Conservation (phyloP, 2,888 invertebrate species). For the Isotomurus palustris region DNA sequence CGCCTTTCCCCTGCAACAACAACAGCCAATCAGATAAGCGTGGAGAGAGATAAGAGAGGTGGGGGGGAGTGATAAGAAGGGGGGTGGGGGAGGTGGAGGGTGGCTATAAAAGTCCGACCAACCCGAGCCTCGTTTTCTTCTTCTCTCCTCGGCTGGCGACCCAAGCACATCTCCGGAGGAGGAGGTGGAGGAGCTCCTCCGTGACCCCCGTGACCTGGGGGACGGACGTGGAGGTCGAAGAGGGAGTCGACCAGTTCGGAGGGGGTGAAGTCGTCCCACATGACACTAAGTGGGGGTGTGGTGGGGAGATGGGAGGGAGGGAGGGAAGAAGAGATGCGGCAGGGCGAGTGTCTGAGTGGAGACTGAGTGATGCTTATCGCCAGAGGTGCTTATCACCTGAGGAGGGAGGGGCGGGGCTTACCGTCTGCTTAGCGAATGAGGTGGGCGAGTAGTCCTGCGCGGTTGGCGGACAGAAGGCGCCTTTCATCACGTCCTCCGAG, state of each 20-base stretch:
- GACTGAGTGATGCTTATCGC: not conserved
- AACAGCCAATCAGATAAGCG: no score
- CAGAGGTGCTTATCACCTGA: no score
- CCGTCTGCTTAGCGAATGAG: no score
- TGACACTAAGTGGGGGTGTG: conserved; percentile 12
- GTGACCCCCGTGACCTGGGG: conserved; percentile 36
- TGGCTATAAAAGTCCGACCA: conserved; percentile 33
- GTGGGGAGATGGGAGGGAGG: not conserved
- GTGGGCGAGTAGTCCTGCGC: no score
- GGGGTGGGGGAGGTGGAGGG: no score
- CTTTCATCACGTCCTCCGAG: conserved; percentile 34
- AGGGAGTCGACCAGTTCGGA: conserved; percentile 18
- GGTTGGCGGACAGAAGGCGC: conserved; percentile 21
- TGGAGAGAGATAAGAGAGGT: no score
- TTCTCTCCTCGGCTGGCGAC: conserved; percentile 26
- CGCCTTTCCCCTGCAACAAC: no score
- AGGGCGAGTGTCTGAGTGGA: not conserved
- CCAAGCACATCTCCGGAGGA: conserved; percentile 27
- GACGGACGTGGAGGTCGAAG: not conserved
- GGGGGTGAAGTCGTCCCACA: conserved; percentile 29
- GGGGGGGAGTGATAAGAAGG: no score
- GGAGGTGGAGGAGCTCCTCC: no score
- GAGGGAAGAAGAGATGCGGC: not conserved
- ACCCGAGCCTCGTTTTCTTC: conserved; percentile 42
- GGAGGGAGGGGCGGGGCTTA: no score